Evolutionary conservation across 2,888 invertebrate species (phyloP).

Genomic region (Cataglyphis albicans): DNA sequence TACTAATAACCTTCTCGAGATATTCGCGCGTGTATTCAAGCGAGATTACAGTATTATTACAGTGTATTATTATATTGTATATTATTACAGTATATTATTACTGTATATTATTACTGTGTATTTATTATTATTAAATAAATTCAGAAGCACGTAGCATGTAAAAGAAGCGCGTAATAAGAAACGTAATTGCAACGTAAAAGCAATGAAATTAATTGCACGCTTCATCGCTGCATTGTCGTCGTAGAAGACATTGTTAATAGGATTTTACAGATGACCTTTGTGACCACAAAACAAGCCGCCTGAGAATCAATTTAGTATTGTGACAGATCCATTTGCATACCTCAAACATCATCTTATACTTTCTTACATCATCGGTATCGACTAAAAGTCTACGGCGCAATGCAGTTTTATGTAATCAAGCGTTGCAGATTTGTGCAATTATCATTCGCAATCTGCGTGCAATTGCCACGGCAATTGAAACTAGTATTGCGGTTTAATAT

Average conservation of each 20-base stretch:
- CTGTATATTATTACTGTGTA: neutral
- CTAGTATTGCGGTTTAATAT: neutral
- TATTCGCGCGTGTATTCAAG: neutral
- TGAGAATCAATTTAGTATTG: conserved; percentile 82
- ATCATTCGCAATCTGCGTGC: conserved; percentile 9
- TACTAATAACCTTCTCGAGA: neutral
- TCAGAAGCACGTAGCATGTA: conserved; percentile 20
- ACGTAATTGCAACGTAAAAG: conserved; percentile 82
- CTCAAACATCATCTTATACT: conserved; percentile 56
- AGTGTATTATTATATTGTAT: neutral
- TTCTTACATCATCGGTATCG: conserved; percentile 52
- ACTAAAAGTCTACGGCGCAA: conserved; percentile 27
- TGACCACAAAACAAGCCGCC: conserved; percentile 77
- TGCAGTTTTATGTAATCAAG: conserved; percentile 44
- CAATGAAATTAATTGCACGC: conserved; percentile 83
- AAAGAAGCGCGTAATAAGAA: conserved; percentile 72
- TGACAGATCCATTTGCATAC: conserved; percentile 36
- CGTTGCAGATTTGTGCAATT: conserved; percentile 29
- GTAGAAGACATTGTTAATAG: conserved; percentile 77
- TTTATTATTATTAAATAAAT: conserved; percentile 10
- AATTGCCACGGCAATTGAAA: conserved; percentile 12
- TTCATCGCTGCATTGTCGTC: conserved; percentile 72
- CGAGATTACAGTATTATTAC: neutral
- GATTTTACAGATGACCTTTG: conserved; percentile 83
- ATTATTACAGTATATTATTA: neutral